phyloP scores from a whole-genome alignment of 2,113 vertebrate species.

The Actinemys pallida region DNA sequence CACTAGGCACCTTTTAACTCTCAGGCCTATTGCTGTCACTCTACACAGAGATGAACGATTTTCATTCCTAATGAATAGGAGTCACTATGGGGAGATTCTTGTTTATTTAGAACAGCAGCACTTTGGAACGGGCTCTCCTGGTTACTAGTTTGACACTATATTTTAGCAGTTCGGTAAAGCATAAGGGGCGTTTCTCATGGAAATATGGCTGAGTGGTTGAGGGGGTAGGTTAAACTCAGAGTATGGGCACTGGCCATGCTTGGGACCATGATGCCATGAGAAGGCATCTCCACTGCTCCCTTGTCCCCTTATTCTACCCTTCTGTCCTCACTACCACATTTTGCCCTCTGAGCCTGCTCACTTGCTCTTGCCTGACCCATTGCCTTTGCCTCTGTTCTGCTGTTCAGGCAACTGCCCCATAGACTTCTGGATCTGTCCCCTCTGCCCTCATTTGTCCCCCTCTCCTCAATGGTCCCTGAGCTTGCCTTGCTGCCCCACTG shows the following conservation, averaged over 20 bases:
- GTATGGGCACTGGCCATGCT: background rate
- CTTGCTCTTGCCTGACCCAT: background rate
- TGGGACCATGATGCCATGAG: background rate
- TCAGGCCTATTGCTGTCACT: background rate
- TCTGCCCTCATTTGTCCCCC: background rate
- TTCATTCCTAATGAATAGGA: background rate
- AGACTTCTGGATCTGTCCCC: background rate
- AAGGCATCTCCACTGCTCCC: background rate
- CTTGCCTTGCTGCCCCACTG: slow-evolving; percentile 14
- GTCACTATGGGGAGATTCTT: background rate
- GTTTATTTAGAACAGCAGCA: background rate
- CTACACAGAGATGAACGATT: background rate
- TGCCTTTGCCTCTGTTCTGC: background rate
- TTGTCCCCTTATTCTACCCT: background rate
- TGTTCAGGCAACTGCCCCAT: background rate
- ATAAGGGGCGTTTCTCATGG: background rate
- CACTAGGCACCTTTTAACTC: background rate
- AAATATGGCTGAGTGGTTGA: background rate
- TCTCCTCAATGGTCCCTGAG: background rate
- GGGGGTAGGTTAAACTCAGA: background rate
- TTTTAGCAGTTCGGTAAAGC: background rate
- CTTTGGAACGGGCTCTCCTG: rapidly evolving
- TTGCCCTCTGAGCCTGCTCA: background rate
- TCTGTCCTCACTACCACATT: background rate
- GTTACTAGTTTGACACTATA: background rate